Percentiles rank a stretch among this genome's conserved stretches.
Conservation (phyloP, 2,888 invertebrate genomes). For the Cheilosia soror region DNA sequence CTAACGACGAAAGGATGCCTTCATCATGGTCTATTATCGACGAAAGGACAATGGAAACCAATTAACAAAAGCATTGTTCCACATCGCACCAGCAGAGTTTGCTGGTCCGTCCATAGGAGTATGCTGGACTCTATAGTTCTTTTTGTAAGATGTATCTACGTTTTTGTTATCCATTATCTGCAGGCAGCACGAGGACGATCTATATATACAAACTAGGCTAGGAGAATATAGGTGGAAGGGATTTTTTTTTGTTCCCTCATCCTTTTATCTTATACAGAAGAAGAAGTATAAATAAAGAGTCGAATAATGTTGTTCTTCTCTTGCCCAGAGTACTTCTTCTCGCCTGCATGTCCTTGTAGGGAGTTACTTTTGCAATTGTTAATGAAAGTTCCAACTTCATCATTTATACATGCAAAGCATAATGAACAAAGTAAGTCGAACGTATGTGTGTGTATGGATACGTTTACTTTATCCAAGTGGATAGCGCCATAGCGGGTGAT, state of each 20-base stretch:
- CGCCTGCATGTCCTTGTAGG: constrained; percentile 34
- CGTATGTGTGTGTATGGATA: constrained; percentile 17
- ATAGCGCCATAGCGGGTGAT: neutral
- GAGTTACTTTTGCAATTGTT: constrained; percentile 59
- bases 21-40: constrained; percentile 75
- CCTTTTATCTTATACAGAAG: neutral
- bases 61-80: constrained; percentile 83
- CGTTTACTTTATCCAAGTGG: constrained; percentile 13
- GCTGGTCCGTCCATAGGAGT: neutral
- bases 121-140: constrained; percentile 11
- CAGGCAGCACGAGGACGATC: constrained; percentile 32
- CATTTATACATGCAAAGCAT: constrained; percentile 69
- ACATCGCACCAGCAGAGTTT: constrained; percentile 78
- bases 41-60: constrained; percentile 82
- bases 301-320: constrained; percentile 14
- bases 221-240: constrained; percentile 12
- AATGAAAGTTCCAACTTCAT: constrained; percentile 68
- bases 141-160: neutral
- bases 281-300: constrained; percentile 40
- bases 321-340: neutral
- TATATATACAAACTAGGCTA: constrained; percentile 4
- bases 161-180: constrained; percentile 58
- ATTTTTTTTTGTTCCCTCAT: constrained; percentile 12
- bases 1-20: constrained; percentile 72
- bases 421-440: constrained; percentile 62